These are phyloP conservation scores for Strigops habroptila DNA, from an alignment of 2,113 vertebrate genomes.

Conservation along the genomic window DNA sequence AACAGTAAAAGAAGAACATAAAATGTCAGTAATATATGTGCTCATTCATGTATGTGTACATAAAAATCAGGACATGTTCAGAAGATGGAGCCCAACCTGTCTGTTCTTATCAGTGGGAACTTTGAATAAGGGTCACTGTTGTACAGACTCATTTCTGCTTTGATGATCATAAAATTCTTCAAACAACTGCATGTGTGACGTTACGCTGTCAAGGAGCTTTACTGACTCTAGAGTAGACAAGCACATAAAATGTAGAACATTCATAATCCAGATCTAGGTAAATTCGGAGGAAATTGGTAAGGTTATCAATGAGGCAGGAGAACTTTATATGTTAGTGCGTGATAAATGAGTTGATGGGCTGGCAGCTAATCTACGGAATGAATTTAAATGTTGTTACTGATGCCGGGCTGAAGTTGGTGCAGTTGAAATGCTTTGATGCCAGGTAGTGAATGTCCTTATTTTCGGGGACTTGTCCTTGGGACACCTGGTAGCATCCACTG, in stretches of 20 bases:
- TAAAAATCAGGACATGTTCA: neutral
- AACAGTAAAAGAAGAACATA: neutral
- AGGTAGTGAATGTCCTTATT: neutral
- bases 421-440: neutral
- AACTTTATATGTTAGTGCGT: neutral
- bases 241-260: rapidly evolving
- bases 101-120: neutral
- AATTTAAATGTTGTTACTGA: neutral
- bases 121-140: neutral
- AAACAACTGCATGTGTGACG: neutral
- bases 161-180: neutral
- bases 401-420: neutral
- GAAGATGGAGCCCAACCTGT: neutral
- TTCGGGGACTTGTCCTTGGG: neutral
- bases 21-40: neutral
- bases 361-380: neutral
- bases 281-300: neutral
- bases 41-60: rapidly evolving
- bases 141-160: neutral
- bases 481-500: neutral
- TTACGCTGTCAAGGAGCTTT: neutral
- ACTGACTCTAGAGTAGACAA: neutral
- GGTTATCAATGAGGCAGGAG: neutral
- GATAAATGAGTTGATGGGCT: neutral
- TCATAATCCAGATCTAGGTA: neutral